Base-by-base conservation (phyloP, 2,797 vertebrate species). In the Sebastes dallii region DNA sequence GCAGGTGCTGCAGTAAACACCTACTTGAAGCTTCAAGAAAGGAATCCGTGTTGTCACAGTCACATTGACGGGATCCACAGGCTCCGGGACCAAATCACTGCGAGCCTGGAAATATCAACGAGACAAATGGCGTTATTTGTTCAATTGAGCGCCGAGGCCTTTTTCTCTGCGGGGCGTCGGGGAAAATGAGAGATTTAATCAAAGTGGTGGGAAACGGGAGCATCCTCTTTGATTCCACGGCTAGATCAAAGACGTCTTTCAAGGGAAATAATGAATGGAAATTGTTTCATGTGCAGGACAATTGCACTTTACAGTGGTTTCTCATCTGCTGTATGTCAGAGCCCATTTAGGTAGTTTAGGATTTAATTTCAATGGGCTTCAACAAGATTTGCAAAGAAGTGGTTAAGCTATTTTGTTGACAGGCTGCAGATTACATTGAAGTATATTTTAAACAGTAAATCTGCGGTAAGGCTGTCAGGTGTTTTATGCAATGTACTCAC, bases 21-120 rank as follows among this genome's bases (percentile, higher is more conserved):
- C 9, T 78, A 96, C 96, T 78, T 95, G 92, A 25, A 95, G 93
- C 73, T 85, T 92, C 83, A 96, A 94, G 83, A 94, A 82, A 32
- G 95, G 95, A 81, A 91, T 25, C 11, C 18, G 81, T 20, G 80
- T 61, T 14, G 91, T 92, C 75, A 94, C 75, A 4, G 88, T 73
- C 56, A 83, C 82, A 58, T 94, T 75, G 30, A 84, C 27, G 7
- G 81, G 72, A 50, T 77, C 92, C 69, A 90, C 91, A 12, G 93
- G 86, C 76, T 94, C n/a, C 0, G 58, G 11, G 2, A 58, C 78
- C 76, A 91, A 74, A 77, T 79, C 46, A 66, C 78, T 32, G 14
- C 25, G 64, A 75, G 81, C 77, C 96, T 96, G 56, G 34, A 90
- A 86, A 80, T 52, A 92, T 82, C 46, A 86, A 71, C 80, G 30